These are phyloP conservation scores for Synanthedon myopaeformis DNA, from an alignment of 2,888 invertebrate species.

Conservation along the genomic window DNA sequence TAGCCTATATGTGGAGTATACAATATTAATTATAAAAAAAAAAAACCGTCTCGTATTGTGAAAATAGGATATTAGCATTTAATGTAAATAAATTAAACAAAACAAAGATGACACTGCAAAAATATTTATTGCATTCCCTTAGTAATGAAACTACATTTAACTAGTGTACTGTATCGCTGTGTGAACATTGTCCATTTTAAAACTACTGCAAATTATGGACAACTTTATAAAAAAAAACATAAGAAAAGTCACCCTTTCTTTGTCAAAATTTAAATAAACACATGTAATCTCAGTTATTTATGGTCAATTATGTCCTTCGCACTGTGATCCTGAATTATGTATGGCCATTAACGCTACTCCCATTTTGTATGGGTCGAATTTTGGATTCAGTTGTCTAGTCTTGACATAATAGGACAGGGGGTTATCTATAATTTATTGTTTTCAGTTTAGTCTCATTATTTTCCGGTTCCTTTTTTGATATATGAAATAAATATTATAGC, in stretches of 20 bases:
- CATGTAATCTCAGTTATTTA: conserved; percentile 61
- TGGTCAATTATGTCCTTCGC: conserved; percentile 62
- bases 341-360: conserved; percentile 35
- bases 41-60: too few species aligned
- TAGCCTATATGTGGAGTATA: too few species aligned
- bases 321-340: conserved; percentile 40
- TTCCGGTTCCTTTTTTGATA: too few species aligned
- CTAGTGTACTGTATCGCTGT: conserved; percentile 6
- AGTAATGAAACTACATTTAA: conserved; percentile 13
- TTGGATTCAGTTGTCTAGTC: conserved; percentile 43
- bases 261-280: conserved; percentile 44
- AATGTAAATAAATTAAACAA: background rate
- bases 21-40: too few species aligned
- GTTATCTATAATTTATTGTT: too few species aligned
- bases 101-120: background rate
- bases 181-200: conserved; percentile 14
- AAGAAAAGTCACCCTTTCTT: conserved; percentile 17
- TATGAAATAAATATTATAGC: too few species aligned
- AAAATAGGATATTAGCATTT: too few species aligned
- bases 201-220: conserved; percentile 13
- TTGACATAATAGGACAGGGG: conserved; percentile 1
- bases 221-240: background rate
- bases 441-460: too few species aligned
- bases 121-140: background rate
- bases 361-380: conserved; percentile 31